These are phyloP conservation scores for Gavia stellata DNA, from an alignment of 2,113 vertebrate genomes.

Conservation along the genomic window DNA sequence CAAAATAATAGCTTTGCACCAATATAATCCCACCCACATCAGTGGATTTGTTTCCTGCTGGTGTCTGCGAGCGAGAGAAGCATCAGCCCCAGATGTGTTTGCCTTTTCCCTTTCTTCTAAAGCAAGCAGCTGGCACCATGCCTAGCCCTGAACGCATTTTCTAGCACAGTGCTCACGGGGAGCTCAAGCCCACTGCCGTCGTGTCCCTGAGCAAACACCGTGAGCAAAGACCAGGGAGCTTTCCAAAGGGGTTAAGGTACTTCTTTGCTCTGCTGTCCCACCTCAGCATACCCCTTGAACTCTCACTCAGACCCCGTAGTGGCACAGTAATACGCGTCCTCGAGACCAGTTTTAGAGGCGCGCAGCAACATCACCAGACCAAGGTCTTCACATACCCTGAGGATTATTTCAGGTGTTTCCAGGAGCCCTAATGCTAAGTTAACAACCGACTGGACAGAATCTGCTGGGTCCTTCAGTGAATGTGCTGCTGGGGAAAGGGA, in stretches of 20 bases:
- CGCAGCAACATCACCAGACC: not conserved
- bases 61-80: not conserved
- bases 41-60: not conserved
- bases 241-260: not conserved
- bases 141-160: not conserved
- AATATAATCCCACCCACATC: not conserved
- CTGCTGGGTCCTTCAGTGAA: not conserved
- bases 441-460: not conserved
- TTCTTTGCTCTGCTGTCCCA: not conserved
- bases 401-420: not conserved
- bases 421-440: not conserved
- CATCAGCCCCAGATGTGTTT: not conserved
- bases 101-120: not conserved
- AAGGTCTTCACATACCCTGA: not conserved
- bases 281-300: not conserved
- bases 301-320: not conserved
- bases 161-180: not conserved
- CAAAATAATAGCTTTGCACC: not conserved
- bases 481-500: not conserved
- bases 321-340: not conserved
- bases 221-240: not conserved
- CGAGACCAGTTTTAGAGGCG: not conserved
- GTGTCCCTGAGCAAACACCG: not conserved
- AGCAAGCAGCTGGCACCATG: not conserved
- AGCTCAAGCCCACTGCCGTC: not conserved